These are phyloP conservation scores for Drosophila subquinaria DNA, from an alignment of 2,888 invertebrate species.

Conservation along the genomic window DNA sequence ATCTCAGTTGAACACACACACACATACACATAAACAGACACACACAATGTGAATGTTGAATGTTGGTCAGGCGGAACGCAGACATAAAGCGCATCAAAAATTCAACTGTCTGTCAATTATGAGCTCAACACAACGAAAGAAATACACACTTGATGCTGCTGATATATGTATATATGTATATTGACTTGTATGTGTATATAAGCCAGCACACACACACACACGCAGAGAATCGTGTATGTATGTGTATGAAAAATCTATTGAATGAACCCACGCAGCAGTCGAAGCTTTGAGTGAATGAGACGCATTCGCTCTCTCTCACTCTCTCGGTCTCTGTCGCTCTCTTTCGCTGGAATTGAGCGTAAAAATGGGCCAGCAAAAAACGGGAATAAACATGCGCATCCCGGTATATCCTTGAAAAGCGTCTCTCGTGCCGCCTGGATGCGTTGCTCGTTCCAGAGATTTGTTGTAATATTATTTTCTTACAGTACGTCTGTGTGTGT, in stretches of 20 bases:
- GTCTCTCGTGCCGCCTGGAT: constrained; percentile 54
- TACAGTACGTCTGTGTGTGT: constrained; percentile 3
- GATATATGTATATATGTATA: constrained; percentile 4
- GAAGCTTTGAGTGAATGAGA: constrained; percentile 72
- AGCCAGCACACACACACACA: neutral
- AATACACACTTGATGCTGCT: constrained; percentile 19
- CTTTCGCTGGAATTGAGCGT: constrained; percentile 70
- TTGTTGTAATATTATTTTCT: constrained; percentile 12
- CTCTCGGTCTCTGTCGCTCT: constrained; percentile 18
- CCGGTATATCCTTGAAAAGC: constrained; percentile 74
- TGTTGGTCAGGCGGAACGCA: constrained; percentile 36
- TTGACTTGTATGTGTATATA: constrained; percentile 5
- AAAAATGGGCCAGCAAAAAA: constrained; percentile 59
- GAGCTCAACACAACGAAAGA: constrained; percentile 56
- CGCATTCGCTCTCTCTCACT: constrained; percentile 24
- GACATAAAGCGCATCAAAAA: constrained; percentile 65
- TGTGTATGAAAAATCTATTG: constrained; percentile 61
- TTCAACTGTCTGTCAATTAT: constrained; percentile 75
- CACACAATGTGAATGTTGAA: constrained; percentile 7
- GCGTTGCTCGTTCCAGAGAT: constrained; percentile 66
- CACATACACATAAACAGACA: constrained; percentile 1
- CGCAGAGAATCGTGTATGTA: neutral
- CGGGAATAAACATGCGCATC: constrained; percentile 81
- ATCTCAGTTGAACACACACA: constrained; percentile 4
- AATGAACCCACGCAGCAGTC: constrained; percentile 63